A percentile compares a stretch with the other conserved stretches of the same genome.
phyloP scores from a whole-genome alignment of 2,113 vertebrate species.

The Cyprinodon variegatus region DNA sequence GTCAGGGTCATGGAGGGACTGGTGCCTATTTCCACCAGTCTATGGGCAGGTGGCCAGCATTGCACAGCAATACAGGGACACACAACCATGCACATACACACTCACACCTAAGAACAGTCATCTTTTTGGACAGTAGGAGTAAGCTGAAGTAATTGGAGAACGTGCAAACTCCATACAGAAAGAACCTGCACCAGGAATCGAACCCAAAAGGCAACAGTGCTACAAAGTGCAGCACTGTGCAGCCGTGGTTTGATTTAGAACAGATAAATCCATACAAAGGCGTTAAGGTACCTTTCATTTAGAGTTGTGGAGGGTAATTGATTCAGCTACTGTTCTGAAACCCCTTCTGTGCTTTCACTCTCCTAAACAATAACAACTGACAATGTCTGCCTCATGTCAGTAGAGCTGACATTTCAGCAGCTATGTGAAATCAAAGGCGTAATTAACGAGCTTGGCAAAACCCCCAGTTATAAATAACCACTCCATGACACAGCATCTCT shows the following conservation, averaged over 20 bases:
- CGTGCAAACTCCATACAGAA: too few species aligned
- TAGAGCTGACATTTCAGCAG: slow-evolving; percentile 37
- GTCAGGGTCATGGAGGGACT: too few species aligned
- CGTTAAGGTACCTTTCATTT: slow-evolving; percentile 58
- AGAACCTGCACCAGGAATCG: too few species aligned
- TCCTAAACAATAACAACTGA: slow-evolving; percentile 42
- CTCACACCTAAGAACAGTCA: too few species aligned
- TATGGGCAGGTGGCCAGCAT: too few species aligned
- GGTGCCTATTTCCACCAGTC: too few species aligned
- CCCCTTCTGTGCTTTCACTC: slow-evolving; percentile 41
- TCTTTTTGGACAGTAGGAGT: too few species aligned
- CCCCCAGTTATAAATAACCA: slow-evolving; percentile 26
- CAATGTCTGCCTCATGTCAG: slow-evolving; percentile 44
- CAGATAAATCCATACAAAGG: slow-evolving; percentile 49
- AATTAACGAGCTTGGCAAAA: slow-evolving; percentile 38
- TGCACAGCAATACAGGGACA: too few species aligned
- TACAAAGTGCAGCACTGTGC: too few species aligned
- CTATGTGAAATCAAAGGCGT: slow-evolving; percentile 15
- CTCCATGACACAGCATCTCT: slow-evolving; percentile 13
- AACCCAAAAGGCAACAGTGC: too few species aligned
- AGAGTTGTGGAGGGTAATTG: slow-evolving; percentile 56
- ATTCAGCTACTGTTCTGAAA: slow-evolving; percentile 47
- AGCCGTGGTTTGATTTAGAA: slow-evolving; percentile 47
- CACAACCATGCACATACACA: too few species aligned
- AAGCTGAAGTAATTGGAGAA: too few species aligned